Evolutionary conservation across 2,888 invertebrate species (phyloP).

Genomic region (Hipparchia sbordonii): DNA sequence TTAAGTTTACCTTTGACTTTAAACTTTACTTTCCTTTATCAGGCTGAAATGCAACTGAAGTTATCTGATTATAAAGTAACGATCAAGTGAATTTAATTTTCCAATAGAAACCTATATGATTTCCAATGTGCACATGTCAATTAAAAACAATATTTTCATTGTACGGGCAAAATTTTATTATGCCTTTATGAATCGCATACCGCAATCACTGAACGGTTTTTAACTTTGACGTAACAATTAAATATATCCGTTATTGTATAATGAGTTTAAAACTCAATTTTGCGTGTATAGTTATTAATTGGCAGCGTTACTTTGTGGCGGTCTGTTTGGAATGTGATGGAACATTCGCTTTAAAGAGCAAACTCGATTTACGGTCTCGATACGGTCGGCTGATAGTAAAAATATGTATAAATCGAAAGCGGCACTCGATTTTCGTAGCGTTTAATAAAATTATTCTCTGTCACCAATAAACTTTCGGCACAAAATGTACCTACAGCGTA

Average conservation of each 20-base stretch:
- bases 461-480: neutral
- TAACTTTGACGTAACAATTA: neutral
- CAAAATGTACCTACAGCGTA: neutral
- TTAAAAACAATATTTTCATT: conserved; percentile 37
- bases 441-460: neutral
- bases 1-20: too few species aligned
- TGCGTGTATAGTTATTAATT: conserved; percentile 8
- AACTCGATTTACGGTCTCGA: conserved; percentile 13
- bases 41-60: too few species aligned
- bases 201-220: conserved; percentile 15
- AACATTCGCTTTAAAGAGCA: conserved; percentile 2
- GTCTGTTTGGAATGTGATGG: conserved; percentile 12
- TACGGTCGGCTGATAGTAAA: conserved; percentile 15
- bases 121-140: neutral
- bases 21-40: too few species aligned
- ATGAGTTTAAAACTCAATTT: neutral
- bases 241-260: neutral
- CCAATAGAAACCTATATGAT: neutral
- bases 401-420: conserved; percentile 16
- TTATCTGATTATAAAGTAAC: neutral
- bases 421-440: neutral
- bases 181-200: conserved; percentile 21
- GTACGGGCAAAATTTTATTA: conserved; percentile 27
- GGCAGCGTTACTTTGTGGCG: conserved; percentile 3
- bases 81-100: neutral